phyloP scores from a whole-genome alignment of 1,140 invertebrate genomes.

The Lethocerus indicus region DNA sequence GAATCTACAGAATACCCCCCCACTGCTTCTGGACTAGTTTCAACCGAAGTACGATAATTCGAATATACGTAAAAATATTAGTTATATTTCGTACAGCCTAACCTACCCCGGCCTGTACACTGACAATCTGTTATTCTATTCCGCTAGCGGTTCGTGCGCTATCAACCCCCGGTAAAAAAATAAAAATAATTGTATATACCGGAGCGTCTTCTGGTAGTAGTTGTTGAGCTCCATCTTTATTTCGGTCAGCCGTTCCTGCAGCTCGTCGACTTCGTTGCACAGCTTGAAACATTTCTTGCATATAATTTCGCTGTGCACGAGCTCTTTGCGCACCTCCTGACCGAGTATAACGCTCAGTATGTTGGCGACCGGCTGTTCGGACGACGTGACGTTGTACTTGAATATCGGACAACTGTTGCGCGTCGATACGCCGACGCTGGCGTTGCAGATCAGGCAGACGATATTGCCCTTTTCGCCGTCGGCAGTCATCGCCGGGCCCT shows the following conservation, averaged over 20 bases:
- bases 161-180: too few relatives aligned
- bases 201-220: slow-evolving; percentile 27
- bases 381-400: slow-evolving; percentile 23
- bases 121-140: too few relatives aligned
- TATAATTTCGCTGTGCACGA: slow-evolving; percentile 32
- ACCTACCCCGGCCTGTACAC: too few relatives aligned
- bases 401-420: slow-evolving; percentile 33
- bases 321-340: slow-evolving; percentile 27
- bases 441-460: slow-evolving; percentile 34
- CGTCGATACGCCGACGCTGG: slow-evolving; percentile 30
- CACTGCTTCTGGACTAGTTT: too few relatives aligned
- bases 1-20: too few relatives aligned
- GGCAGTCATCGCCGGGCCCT: too few relatives aligned
- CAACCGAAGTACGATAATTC: too few relatives aligned
- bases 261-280: slow-evolving; percentile 39
- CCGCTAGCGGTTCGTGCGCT: too few relatives aligned
- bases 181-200: too few relatives aligned
- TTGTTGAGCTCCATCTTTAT: slow-evolving; percentile 28
- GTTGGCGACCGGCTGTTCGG: slow-evolving; percentile 27
- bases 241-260: slow-evolving; percentile 30
- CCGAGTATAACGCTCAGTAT: slow-evolving; percentile 31
- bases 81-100: too few relatives aligned
- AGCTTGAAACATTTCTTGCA: slow-evolving; percentile 46
- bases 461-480: slow-evolving; percentile 4
- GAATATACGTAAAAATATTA: too few relatives aligned